Base-by-base conservation (phyloP, 2,797 vertebrate genomes). In the Notolepis coatsorum region DNA sequence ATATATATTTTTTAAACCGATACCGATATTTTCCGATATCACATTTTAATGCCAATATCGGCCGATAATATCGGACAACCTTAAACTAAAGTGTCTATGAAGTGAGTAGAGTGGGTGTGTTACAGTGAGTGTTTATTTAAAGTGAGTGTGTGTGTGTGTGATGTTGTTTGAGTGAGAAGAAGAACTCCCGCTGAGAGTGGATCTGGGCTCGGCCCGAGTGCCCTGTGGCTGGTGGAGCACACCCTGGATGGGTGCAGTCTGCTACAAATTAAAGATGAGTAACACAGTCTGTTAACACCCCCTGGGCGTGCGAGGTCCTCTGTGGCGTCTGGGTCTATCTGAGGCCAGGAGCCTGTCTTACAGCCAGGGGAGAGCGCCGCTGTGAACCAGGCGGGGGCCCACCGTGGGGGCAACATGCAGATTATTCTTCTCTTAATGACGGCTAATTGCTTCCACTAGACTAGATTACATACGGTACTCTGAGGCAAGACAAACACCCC, bases 221-320 rank as follows among this genome's bases (percentile, higher is more conserved):
- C 70, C 77, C 78, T 27, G 68, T 48, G 67, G 80, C 63, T 70
- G 46, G 43, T 57, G 53, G 35, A 37, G 60, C 69, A 46, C 70
- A 17, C 45, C 47, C 28, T 42, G 65, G 66, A 79, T 45, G 42
- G 56, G 42, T 82, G 60, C 70, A 76, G 66, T 60, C 66, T 82
- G 80, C 65, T 73, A 55, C 67, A 60, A 77, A 89, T 88, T 76
- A 85, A 71, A 82, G 72, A 63, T 13, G 2, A 57, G n/a, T 56
- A 68, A 62, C 58, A 38, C 68, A 68, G 68, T 79, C 77, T 81
- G 79, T 77, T 81, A 66, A 69, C 78, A 81, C 84, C 37, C 20
- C 4, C 55, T 49, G 10, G 62, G n/a, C 65, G 65, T 61, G 41
- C 18, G 18, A 64, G 59, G 58, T 48, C 65, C 60, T 2, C 31